Base-by-base conservation (phyloP, 2,113 vertebrate species). In the Cebidichthys violaceus region DNA sequence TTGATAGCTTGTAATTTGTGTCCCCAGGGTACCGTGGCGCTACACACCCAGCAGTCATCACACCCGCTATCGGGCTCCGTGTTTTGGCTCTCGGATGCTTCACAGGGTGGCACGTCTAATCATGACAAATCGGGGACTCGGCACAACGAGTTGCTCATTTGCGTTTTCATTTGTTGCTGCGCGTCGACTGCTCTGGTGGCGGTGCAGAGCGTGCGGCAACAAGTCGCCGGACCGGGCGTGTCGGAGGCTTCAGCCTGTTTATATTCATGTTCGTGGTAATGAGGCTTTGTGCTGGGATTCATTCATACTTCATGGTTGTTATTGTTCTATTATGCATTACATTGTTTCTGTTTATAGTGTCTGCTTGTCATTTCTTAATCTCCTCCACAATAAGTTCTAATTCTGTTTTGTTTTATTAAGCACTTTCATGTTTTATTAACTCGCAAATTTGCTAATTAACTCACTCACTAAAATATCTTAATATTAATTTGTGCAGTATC, bases 111-210 rank as follows among this genome's bases (percentile, higher is more conserved):
- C 65, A 18, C 15, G 39, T 78, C 66, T 81, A 73, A 85, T 91
- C 86, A 54, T 75, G 70, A 81, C 77, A 47, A 78, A 86, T 80
- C 17, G 31, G 52, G 41, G 37, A 71, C 24, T 54, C 77, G 0
- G 68, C 37, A n/a, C 62, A 65, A 77, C 24, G 39, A 86, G 15
- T 20, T 55, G 29, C 86, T 89, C 37, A n/a, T 71, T 86, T 72
- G 70, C 7, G 22, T 81, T 77, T 62, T 77, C 76, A 50, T 85
- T 71, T 75, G 62, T 82, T 64, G 14, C 4, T 9, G 62, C 1
- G 52, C 27, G 43, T 31, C 0, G 72, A 27, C 33, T 43, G 59
- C 73, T 4, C 39, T 8, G 31, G 70, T 2, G 22, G 55, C 73
- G 29, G 45, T 15, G 22, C 10, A 2, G 39, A 75, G 11, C 20